These are phyloP conservation scores for Brachyhypopomus gauderio DNA, from an alignment of 2,113 vertebrate species.

Conservation along the genomic window DNA sequence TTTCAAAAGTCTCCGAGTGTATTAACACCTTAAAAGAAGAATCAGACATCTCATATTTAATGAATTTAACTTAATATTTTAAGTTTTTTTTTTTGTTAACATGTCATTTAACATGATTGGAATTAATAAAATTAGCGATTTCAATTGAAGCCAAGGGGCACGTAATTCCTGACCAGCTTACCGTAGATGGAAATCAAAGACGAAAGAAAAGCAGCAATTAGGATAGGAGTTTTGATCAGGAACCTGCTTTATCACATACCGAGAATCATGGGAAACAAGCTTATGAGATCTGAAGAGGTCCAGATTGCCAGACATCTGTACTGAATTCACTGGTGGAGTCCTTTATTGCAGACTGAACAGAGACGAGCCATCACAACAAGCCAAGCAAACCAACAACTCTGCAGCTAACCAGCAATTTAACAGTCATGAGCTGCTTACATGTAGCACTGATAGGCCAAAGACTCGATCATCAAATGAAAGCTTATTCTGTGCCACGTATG, in stretches of 20 bases:
- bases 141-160: neutral
- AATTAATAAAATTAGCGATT: neutral
- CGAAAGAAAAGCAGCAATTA: conserved; percentile 26
- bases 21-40: neutral
- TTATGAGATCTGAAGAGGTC: conserved; percentile 24
- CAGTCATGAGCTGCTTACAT: neutral
- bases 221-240: conserved; percentile 15
- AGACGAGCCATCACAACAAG: conserved; percentile 3
- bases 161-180: neutral
- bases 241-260: conserved; percentile 24
- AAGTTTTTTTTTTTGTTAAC: neutral
- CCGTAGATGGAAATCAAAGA: conserved; percentile 32
- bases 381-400: neutral
- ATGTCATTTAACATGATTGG: neutral
- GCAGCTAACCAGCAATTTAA: neutral
- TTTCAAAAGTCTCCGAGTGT: neutral
- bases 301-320: conserved; percentile 35
- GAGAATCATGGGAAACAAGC: conserved; percentile 26
- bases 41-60: neutral
- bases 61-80: no score
- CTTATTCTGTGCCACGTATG: conserved; percentile 34
- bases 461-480: conserved; percentile 18
- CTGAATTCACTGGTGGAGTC: neutral
- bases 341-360: neutral
- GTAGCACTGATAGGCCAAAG: neutral